Conservation (phyloP, 2,888 invertebrate genomes). For the Monochamus alternatus region DNA sequence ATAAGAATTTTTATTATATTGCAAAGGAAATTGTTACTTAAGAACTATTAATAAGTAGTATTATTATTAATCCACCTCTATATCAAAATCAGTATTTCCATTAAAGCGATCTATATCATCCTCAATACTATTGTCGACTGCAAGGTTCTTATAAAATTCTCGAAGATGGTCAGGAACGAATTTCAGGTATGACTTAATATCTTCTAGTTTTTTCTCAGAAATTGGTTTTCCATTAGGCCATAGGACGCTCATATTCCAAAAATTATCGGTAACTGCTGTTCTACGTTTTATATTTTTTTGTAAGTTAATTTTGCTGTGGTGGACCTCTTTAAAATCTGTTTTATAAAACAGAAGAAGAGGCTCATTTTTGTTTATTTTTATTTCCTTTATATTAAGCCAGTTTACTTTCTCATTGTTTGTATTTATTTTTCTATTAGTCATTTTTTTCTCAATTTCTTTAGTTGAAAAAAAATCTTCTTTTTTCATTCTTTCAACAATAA, state of each 20-base stretch:
- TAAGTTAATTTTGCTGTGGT: too few relatives aligned
- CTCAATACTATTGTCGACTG: neutral
- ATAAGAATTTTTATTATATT: too few relatives aligned
- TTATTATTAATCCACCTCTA: too few relatives aligned
- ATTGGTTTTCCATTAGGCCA: neutral
- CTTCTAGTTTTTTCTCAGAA: neutral
- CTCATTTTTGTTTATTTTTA: slow-evolving; percentile 11
- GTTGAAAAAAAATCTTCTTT: slow-evolving; percentile 46
- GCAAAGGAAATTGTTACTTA: too few relatives aligned
- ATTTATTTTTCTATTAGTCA: slow-evolving; percentile 46
- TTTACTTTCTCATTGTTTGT: slow-evolving; percentile 4
- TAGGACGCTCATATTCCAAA: neutral
- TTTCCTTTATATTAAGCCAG: slow-evolving; percentile 1
- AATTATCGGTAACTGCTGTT: too few relatives aligned
- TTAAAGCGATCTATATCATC: neutral
- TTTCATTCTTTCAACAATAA: slow-evolving; percentile 40
- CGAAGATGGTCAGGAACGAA: neutral
- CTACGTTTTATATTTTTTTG: too few relatives aligned
- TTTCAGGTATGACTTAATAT: neutral
- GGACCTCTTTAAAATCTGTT: too few relatives aligned
- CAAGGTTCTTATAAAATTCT: neutral
- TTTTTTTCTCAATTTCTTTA: slow-evolving; percentile 41
- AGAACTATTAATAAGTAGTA: too few relatives aligned
- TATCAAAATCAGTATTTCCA: neutral
- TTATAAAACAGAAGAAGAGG: slow-evolving; percentile 22